Percentiles rank a stretch among this genome's conserved stretches.
These are phyloP conservation scores for Sarcophaga rosellei DNA, from an alignment of 2,888 invertebrate species.

Conservation along the genomic window DNA sequence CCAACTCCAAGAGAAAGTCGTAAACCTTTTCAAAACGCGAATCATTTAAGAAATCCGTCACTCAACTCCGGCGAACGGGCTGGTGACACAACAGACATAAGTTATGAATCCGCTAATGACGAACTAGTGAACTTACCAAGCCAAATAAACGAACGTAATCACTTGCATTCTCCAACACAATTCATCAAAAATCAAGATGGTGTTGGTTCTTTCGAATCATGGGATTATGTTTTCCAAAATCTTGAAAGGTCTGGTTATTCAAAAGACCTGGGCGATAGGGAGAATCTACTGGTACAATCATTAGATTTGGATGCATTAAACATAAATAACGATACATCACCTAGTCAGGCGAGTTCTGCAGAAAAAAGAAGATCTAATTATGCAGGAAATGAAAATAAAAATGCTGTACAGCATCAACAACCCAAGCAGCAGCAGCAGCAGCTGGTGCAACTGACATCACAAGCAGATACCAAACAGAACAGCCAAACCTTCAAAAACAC, in stretches of 20 bases:
- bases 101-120: constrained; percentile 75
- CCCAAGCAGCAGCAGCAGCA: constrained; percentile 14
- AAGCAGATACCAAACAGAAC: constrained; percentile 38
- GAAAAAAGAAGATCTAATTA: constrained; percentile 51
- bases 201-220: constrained; percentile 87
- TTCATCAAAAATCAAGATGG: constrained; percentile 84
- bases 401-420: not conserved
- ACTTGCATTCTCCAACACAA: constrained; percentile 73
- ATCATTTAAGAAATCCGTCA: constrained; percentile 12
- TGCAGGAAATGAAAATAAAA: constrained; percentile 34
- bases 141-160: constrained; percentile 66
- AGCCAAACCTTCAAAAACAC: constrained; percentile 34
- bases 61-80: constrained; percentile 66
- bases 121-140: constrained; percentile 70
- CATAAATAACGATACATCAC: constrained; percentile 72
- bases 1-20: constrained; percentile 58
- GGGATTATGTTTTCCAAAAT: constrained; percentile 91
- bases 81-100: constrained; percentile 73
- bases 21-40: constrained; percentile 38
- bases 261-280: constrained; percentile 85
- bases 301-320: constrained; percentile 78
- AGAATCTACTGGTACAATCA: constrained; percentile 83
- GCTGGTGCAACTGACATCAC: not conserved
- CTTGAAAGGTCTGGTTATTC: constrained; percentile 88
- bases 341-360: constrained; percentile 48